These are phyloP conservation scores for Dendrocopos noguchii DNA, from an alignment of 2,113 vertebrate genomes.

Conservation along the genomic window DNA sequence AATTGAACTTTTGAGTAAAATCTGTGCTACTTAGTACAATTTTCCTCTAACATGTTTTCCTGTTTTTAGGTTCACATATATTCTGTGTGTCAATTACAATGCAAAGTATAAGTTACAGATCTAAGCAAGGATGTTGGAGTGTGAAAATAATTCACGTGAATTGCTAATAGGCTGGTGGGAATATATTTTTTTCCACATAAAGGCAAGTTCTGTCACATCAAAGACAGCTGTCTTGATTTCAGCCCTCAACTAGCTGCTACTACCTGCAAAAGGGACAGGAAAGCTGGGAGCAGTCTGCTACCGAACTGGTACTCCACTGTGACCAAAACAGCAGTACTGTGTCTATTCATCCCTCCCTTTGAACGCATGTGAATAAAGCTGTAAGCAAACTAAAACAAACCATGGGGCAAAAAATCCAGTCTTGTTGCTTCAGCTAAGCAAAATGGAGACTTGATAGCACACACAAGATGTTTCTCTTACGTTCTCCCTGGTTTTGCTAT, in stretches of 20 bases:
- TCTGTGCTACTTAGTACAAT: neutral
- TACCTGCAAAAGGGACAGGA: neutral
- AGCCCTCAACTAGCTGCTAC: neutral
- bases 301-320: neutral
- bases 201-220: neutral
- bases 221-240: constrained; percentile 8
- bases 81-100: constrained; percentile 38
- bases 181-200: neutral
- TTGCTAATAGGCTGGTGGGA: constrained; percentile 34
- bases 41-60: neutral
- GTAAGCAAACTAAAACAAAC: neutral
- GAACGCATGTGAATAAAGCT: neutral
- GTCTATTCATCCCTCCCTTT: neutral
- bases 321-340: neutral
- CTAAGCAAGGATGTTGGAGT: constrained; percentile 43
- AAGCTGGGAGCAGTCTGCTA: neutral
- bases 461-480: neutral
- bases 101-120: constrained; percentile 22
- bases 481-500: neutral
- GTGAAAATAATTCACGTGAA: constrained; percentile 37
- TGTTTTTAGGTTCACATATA: neutral
- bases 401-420: neutral
- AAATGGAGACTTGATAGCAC: neutral
- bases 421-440: neutral
- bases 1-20: constrained; percentile 32